These are phyloP conservation scores for Callipepla californica DNA, from an alignment of 2,113 vertebrate genomes.

Conservation along the genomic window DNA sequence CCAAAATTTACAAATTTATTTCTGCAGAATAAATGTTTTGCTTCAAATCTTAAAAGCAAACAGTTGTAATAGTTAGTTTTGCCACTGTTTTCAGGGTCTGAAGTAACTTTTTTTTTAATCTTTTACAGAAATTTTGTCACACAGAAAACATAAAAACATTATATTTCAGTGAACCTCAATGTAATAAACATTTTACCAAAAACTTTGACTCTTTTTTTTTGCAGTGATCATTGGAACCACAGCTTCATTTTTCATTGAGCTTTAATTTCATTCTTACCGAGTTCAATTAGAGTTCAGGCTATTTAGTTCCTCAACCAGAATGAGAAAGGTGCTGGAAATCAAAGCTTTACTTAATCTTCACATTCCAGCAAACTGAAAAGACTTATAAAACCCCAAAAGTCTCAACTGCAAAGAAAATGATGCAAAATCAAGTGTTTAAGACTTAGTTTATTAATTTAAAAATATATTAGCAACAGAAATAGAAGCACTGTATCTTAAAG, in stretches of 20 bases:
- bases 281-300: slow-evolving; percentile 52
- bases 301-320: slow-evolving; percentile 42
- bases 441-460: not conserved
- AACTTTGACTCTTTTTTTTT: not conserved
- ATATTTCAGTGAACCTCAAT: not conserved
- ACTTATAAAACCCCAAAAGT: not conserved
- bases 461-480: not conserved
- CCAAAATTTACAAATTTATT: not conserved
- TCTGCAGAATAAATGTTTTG: not conserved
- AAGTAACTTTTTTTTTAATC: not conserved
- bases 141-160: not conserved
- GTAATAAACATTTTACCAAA: not conserved
- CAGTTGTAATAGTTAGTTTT: not conserved
- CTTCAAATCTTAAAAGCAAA: not conserved
- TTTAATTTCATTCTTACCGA: slow-evolving; percentile 38
- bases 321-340: slow-evolving; percentile 39
- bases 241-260: slow-evolving; percentile 36
- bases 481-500: not conserved
- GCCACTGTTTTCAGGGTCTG: not conserved
- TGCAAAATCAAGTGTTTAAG: not conserved
- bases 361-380: slow-evolving; percentile 6
- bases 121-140: not conserved
- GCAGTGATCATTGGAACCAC: not conserved
- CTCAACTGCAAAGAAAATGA: not conserved
- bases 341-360: slow-evolving; percentile 20